These are phyloP conservation scores for Coptotermes formosanus DNA, from an alignment of 1,140 invertebrate genomes.

Conservation along the genomic window DNA sequence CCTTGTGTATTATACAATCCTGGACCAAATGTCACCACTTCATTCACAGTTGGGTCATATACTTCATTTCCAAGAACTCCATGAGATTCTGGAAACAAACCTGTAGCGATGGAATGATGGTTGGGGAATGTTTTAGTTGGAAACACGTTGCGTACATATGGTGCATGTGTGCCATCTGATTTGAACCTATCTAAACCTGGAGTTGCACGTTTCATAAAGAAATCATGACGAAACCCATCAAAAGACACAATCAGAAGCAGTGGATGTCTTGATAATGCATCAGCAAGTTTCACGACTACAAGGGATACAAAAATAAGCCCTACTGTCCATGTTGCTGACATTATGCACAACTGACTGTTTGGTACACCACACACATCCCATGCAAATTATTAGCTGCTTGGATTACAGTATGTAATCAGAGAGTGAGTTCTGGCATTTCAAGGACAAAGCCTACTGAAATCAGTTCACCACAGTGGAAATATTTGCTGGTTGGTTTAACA, in stretches of 20 bases:
- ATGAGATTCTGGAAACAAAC: constrained; percentile 70
- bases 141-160: constrained; percentile 67
- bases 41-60: constrained; percentile 53
- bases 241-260: constrained; percentile 24
- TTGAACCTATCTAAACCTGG: constrained; percentile 56
- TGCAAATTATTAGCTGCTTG: too few species aligned
- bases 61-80: constrained; percentile 68
- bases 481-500: too few species aligned
- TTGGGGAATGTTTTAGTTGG: constrained; percentile 78
- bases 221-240: constrained; percentile 32
- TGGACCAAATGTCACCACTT: constrained; percentile 41
- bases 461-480: too few species aligned
- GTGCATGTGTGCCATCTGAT: constrained; percentile 55
- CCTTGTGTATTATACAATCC: constrained; percentile 54
- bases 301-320: not conserved
- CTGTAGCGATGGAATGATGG: constrained; percentile 76
- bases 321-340: not conserved
- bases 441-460: too few species aligned
- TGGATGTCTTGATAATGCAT: not conserved
- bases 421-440: too few species aligned
- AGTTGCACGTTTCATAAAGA: constrained; percentile 48
- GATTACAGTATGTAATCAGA: too few species aligned
- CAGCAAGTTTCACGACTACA: not conserved
- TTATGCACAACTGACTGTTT: not conserved
- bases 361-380: too few species aligned